A percentile compares a stretch with the other conserved stretches of the same genome.
Evolutionary conservation across 2,888 invertebrate species (phyloP).

Genomic region (Noctuana brunneofusca): DNA sequence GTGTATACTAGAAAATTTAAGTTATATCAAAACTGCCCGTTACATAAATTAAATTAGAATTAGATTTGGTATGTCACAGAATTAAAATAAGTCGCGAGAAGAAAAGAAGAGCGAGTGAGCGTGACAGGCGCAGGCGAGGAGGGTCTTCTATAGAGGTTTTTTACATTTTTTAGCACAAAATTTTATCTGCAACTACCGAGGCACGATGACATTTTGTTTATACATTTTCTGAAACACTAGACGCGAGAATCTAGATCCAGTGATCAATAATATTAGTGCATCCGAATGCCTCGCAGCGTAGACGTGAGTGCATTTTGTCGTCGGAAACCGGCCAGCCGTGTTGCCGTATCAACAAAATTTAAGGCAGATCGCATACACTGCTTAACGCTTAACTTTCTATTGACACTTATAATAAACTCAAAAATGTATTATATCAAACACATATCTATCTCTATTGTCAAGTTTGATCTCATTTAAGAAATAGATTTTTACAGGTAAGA

Average conservation of each 20-base stretch:
- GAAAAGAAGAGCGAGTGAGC: no score
- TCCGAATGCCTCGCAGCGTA: conserved; percentile 60
- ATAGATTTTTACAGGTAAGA: no score
- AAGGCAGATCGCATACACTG: conserved; percentile 2
- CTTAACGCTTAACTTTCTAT: not conserved
- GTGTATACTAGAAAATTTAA: no score
- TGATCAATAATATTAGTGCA: conserved; percentile 72
- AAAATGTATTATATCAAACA: no score
- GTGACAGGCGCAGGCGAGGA: no score
- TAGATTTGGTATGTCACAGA: no score
- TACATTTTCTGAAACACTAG: conserved; percentile 14
- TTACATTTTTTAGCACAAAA: not conserved
- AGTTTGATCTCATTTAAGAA: no score
- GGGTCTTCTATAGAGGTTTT: no score
- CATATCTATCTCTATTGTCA: no score
- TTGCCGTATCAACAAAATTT: conserved; percentile 36
- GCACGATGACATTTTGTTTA: not conserved
- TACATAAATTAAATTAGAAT: no score
- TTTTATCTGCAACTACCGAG: not conserved
- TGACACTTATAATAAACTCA: not conserved
- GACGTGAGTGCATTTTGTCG: conserved; percentile 80
- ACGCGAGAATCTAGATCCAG: conserved; percentile 23
- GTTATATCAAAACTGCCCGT: no score
- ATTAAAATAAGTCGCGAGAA: no score
- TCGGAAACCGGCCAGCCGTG: conserved; percentile 70